A percentile compares a stretch with the other conserved stretches of the same genome.
phyloP scores from a whole-genome alignment of 2,113 vertebrate genomes.

The Phoxinus phoxinus region DNA sequence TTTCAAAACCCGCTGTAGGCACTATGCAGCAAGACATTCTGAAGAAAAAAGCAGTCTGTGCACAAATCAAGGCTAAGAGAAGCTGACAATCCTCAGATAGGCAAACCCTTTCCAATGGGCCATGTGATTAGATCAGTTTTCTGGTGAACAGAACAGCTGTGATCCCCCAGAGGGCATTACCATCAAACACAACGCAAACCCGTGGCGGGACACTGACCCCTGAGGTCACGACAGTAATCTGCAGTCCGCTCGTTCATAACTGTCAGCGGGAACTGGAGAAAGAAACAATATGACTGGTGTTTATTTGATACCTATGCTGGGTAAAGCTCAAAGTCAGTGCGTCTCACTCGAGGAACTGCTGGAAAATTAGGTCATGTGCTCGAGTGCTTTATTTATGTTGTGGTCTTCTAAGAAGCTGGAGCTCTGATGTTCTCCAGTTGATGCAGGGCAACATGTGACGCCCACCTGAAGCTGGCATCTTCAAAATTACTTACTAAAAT shows the following conservation, averaged over 20 bases:
- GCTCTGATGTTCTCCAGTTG: neutral
- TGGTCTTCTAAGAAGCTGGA: neutral
- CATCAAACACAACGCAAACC: constrained; percentile 53
- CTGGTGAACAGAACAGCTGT: constrained; percentile 57
- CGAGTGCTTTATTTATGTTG: neutral
- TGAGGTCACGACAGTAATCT: neutral
- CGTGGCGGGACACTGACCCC: neutral
- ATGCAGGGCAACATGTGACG: neutral
- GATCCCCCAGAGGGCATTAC: constrained; percentile 73
- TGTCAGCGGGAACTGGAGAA: neutral
- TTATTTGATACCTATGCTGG: constrained; percentile 53
- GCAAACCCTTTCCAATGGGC: neutral
- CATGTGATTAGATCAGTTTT: neutral
- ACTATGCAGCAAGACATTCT: neutral
- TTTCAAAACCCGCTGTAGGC: neutral
- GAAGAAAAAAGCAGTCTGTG: neutral
- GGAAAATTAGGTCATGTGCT: neutral
- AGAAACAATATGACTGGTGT: constrained; percentile 42
- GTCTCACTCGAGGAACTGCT: constrained; percentile 28
- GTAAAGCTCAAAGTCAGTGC: constrained; percentile 44
- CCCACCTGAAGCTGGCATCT: neutral
- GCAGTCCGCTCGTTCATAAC: neutral
- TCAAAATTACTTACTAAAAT: neutral
- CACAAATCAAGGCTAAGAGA: constrained; percentile 26
- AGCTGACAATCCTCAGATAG: constrained; percentile 20